phyloP scores from a whole-genome alignment of 1,140 invertebrate genomes.

The Heliconius hermathena region DNA sequence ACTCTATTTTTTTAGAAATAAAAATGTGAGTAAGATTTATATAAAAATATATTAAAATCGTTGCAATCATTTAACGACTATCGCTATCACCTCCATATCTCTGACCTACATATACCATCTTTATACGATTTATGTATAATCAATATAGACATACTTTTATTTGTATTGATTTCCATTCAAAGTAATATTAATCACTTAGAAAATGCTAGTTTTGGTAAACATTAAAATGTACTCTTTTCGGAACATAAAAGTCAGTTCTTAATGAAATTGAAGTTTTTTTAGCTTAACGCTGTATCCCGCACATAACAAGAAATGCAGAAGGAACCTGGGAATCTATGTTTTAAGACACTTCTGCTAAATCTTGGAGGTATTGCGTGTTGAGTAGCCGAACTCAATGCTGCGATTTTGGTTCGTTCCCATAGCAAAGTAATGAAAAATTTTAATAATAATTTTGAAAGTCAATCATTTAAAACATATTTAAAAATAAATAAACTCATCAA shows the following conservation, averaged over 20 bases:
- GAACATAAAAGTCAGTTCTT: no score
- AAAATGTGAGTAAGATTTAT: no score
- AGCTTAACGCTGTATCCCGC: neutral
- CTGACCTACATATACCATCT: neutral
- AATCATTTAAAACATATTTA: no score
- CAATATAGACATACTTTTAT: neutral
- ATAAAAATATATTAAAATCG: neutral
- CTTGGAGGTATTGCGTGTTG: no score
- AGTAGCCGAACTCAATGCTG: no score
- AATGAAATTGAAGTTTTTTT: neutral
- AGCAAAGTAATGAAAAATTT: no score
- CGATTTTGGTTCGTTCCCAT: no score
- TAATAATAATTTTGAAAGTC: no score
- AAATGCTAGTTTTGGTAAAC: neutral
- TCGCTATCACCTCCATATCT: neutral
- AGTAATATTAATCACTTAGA: neutral
- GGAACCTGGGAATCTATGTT: no score
- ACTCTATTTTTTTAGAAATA: no score
- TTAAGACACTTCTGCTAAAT: no score
- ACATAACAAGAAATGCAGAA: neutral
- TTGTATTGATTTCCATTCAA: neutral
- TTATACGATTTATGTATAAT: neutral
- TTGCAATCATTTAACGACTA: neutral
- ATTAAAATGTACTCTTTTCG: neutral
- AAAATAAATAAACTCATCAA: neutral